Conservation (phyloP, 2,113 vertebrate genomes). For the Alethe castanea region DNA sequence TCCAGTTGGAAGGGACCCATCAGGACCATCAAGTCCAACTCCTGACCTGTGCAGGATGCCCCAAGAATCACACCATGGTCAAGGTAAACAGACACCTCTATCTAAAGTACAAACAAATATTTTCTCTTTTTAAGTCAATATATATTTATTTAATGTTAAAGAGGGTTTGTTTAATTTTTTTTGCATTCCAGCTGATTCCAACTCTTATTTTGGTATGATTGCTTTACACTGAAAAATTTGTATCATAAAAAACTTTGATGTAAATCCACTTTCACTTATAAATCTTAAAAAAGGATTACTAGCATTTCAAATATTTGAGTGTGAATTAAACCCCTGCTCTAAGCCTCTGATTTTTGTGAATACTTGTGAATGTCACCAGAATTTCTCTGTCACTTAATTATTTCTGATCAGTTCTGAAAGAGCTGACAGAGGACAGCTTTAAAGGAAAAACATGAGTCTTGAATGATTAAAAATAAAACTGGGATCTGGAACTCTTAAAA, state of each 20-base stretch:
- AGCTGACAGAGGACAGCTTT: neutral
- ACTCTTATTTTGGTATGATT: neutral
- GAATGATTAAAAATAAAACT: neutral
- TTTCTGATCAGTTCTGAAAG: neutral
- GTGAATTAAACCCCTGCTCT: neutral
- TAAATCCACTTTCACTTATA: neutral
- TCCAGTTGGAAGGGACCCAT: neutral
- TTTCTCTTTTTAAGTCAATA: neutral
- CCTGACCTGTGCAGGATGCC: neutral
- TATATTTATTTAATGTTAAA: neutral
- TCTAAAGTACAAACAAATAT: neutral
- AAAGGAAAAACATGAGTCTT: neutral
- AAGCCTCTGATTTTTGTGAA: neutral
- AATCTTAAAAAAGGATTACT: neutral
- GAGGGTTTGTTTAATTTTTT: neutral
- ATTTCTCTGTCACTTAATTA: neutral
- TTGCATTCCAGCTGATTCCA: neutral
- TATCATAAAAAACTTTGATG: neutral
- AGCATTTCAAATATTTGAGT: neutral
- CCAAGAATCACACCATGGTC: too few relatives aligned
- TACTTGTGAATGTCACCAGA: neutral
- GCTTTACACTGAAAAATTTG: neutral
- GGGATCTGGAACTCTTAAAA: neutral
- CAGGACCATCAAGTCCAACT: neutral
- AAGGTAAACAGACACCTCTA: neutral